Conservation (phyloP, 1,140 invertebrate genomes). For the Saxidomus purpurata region DNA sequence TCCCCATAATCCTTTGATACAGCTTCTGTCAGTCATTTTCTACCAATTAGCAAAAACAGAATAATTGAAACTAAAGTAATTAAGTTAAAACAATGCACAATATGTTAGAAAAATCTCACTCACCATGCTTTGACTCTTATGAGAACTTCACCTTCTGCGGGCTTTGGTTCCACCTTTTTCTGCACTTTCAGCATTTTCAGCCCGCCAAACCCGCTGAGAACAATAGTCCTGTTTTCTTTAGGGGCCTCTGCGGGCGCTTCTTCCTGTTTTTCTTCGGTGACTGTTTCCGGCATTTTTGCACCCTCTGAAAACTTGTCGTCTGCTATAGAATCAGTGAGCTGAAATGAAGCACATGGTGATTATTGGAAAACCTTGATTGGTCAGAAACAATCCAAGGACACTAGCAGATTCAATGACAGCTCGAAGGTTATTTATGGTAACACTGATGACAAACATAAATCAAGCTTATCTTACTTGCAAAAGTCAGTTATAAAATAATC, state of each 20-base stretch:
- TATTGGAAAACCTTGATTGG: constrained; percentile 59
- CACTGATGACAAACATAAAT: background rate
- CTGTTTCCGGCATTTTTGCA: constrained; percentile 59
- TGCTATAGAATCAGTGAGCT: constrained; percentile 6
- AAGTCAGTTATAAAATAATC: too few species aligned
- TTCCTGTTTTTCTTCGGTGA: constrained; percentile 37
- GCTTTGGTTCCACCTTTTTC: constrained; percentile 92
- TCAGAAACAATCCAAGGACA: constrained; percentile 25
- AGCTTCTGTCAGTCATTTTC: background rate
- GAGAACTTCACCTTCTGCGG: constrained; percentile 92
- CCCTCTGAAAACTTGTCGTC: constrained; percentile 4
- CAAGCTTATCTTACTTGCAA: background rate
- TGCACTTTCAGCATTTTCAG: constrained; percentile 94
- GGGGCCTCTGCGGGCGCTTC: constrained; percentile 76
- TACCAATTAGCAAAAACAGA: background rate
- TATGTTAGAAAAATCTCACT: constrained; percentile 78
- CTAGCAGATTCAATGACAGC: constrained; percentile 9
- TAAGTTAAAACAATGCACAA: constrained; percentile 42
- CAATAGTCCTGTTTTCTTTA: constrained; percentile 93
- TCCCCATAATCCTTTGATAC: background rate
- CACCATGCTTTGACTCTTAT: constrained; percentile 95
- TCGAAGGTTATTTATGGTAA: constrained; percentile 14
- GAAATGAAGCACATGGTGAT: constrained; percentile 34
- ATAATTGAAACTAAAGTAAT: background rate
- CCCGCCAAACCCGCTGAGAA: constrained; percentile 94